Conservation (phyloP, 2,888 invertebrate genomes). For the Taphrorychus bicolor region DNA sequence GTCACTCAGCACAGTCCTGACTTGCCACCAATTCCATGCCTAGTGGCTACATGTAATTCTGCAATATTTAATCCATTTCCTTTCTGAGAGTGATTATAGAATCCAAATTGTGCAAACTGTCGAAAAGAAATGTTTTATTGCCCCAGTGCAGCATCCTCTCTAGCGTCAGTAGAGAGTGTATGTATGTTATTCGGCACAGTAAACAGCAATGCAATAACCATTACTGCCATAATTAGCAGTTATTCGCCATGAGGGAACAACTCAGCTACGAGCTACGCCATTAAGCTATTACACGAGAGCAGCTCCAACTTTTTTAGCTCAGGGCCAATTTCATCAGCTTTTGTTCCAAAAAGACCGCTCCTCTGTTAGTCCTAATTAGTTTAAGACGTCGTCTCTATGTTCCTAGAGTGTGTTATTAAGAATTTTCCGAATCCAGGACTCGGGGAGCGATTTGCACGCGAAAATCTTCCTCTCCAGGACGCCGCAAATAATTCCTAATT, state of each 20-base stretch:
- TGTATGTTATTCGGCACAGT: neutral
- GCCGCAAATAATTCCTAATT: no score
- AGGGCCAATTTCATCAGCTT: slow-evolving; percentile 3
- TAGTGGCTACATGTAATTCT: no score
- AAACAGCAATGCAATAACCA: neutral
- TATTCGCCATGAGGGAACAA: slow-evolving; percentile 2
- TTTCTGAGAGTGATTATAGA: no score
- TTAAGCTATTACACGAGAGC: slow-evolving; percentile 9
- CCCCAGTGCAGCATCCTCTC: neutral
- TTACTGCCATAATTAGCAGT: slow-evolving; percentile 10
- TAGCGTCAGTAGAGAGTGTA: no score
- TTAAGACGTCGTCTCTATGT: neutral
- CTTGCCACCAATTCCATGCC: no score
- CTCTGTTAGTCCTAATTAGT: neutral
- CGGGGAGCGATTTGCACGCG: neutral
- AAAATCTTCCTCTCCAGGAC: neutral
- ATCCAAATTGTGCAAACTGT: no score
- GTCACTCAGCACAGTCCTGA: no score
- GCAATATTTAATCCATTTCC: no score
- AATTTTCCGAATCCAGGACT: neutral
- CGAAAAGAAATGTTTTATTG: neutral
- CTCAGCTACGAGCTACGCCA: slow-evolving; percentile 10
- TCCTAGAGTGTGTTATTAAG: neutral
- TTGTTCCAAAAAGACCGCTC: neutral
- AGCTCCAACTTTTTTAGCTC: slow-evolving; percentile 5